phyloP scores from a whole-genome alignment of 2,113 vertebrate genomes.

The Machaerirhynchus nigripectus region DNA sequence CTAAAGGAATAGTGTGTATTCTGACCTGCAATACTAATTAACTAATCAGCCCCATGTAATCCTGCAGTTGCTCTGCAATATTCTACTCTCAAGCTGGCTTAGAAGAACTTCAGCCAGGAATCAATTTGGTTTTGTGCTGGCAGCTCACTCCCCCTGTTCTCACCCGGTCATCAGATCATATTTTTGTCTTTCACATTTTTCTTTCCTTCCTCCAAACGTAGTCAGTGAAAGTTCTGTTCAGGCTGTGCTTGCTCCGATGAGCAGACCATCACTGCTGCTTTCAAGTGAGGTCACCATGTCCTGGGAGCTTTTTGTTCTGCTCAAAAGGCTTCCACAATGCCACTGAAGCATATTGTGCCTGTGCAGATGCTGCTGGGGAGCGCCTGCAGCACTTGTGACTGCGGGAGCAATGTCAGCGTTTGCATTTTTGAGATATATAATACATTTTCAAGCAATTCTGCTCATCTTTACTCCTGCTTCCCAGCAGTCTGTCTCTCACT shows the following conservation, averaged over 20 bases:
- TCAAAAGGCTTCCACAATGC: slow-evolving; percentile 29
- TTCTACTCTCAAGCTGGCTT: background rate
- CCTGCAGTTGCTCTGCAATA: background rate
- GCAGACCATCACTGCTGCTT: background rate
- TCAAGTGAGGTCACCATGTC: slow-evolving; percentile 24
- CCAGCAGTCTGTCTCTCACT: background rate
- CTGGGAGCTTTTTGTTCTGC: slow-evolving; percentile 49
- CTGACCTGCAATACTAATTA: background rate
- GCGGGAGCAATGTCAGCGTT: background rate
- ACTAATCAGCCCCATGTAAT: background rate
- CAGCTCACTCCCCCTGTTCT: background rate
- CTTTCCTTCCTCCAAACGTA: background rate
- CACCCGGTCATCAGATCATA: background rate
- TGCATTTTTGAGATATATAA: background rate
- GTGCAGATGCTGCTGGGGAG: background rate
- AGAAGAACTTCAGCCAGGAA: background rate
- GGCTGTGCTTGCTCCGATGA: background rate
- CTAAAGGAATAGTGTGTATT: background rate
- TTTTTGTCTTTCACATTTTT: background rate
- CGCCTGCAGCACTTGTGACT: background rate
- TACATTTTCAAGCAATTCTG: background rate
- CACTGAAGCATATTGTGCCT: slow-evolving; percentile 35
- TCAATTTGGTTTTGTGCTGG: background rate
- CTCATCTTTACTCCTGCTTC: background rate
- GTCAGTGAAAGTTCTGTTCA: background rate